phyloP scores from a whole-genome alignment of 1,140 invertebrate genomes.

The Stegodyphus mimosarum region DNA sequence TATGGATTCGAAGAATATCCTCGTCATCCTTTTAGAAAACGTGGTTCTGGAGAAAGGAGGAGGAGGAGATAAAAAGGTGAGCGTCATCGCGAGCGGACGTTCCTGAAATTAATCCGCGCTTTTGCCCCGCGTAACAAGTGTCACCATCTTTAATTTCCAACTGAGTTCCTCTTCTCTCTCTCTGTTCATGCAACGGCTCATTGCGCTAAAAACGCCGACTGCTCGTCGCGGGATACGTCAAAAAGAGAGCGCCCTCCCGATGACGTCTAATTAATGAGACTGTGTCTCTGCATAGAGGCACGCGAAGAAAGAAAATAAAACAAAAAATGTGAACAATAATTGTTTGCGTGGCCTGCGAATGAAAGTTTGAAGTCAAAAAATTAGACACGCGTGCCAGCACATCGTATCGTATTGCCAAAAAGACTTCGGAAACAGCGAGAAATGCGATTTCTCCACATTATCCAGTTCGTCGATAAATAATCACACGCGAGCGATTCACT shows the following conservation, averaged over 20 bases:
- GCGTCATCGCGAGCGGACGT: conserved; percentile 43
- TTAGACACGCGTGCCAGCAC: not conserved
- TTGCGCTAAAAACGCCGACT: conserved; percentile 51
- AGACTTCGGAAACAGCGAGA: too few relatives aligned
- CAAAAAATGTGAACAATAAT: conserved; percentile 4
- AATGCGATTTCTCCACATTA: too few relatives aligned
- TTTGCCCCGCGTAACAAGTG: conserved; percentile 48
- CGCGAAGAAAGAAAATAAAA: not conserved
- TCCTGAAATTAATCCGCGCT: conserved; percentile 50
- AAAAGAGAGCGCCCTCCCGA: conserved; percentile 1
- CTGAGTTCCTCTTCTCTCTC: conserved; percentile 6
- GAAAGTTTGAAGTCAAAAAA: conserved; percentile 15
- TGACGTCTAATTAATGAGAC: conserved; percentile 56
- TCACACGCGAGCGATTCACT: too few relatives aligned
- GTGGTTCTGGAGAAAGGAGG: not conserved
- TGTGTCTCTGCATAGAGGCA: not conserved
- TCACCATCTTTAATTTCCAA: conserved; percentile 59
- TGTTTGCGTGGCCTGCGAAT: conserved; percentile 13
- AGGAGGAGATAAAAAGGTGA: not conserved
- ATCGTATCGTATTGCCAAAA: not conserved
- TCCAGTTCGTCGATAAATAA: too few relatives aligned
- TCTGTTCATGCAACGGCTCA: conserved; percentile 3
- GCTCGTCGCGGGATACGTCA: conserved; percentile 18
- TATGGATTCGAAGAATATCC: too few relatives aligned
- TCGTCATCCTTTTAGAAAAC: too few relatives aligned